A percentile compares a stretch with the other conserved stretches of the same genome.
Conservation (phyloP, 2,888 invertebrate genomes). For the Idaea biselata region DNA sequence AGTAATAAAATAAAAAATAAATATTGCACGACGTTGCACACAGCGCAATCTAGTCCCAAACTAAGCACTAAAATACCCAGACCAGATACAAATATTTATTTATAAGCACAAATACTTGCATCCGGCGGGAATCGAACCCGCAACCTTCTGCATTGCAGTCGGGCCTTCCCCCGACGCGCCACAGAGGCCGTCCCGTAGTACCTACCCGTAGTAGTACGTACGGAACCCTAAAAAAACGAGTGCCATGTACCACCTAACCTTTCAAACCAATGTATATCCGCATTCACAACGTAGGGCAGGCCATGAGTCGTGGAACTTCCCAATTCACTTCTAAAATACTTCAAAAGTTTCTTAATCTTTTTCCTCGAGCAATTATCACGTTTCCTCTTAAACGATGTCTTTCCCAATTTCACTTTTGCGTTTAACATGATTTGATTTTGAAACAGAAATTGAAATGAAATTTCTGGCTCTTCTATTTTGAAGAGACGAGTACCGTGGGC, state of each 20-base stretch:
- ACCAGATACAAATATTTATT: too few relatives aligned
- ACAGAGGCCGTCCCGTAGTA: too few relatives aligned
- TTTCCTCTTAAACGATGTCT: constrained; percentile 49
- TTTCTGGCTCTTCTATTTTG: not conserved
- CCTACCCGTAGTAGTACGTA: too few relatives aligned
- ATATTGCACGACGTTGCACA: too few relatives aligned
- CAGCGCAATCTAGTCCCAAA: too few relatives aligned
- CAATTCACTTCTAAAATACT: constrained; percentile 58
- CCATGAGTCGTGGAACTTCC: constrained; percentile 61
- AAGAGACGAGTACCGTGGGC: not conserved
- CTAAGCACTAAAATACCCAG: too few relatives aligned
- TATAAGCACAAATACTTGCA: too few relatives aligned
- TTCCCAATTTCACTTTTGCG: constrained; percentile 41
- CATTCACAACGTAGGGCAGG: constrained; percentile 55
- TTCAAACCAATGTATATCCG: constrained; percentile 58
- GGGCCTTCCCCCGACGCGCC: too few relatives aligned
- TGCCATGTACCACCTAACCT: constrained; percentile 38
- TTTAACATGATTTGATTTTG: constrained; percentile 37
- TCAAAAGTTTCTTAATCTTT: constrained; percentile 47
- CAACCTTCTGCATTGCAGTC: too few relatives aligned
- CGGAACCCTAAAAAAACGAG: too few relatives aligned
- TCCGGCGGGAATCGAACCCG: too few relatives aligned
- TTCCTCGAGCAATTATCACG: constrained; percentile 49
- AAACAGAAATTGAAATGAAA: not conserved
- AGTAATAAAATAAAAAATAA: too few relatives aligned